Evolutionary conservation across 2,113 vertebrate genomes (phyloP), one percentile per base, ranked within the genome.

Genomic region (Oryzias melastigma): DNA sequence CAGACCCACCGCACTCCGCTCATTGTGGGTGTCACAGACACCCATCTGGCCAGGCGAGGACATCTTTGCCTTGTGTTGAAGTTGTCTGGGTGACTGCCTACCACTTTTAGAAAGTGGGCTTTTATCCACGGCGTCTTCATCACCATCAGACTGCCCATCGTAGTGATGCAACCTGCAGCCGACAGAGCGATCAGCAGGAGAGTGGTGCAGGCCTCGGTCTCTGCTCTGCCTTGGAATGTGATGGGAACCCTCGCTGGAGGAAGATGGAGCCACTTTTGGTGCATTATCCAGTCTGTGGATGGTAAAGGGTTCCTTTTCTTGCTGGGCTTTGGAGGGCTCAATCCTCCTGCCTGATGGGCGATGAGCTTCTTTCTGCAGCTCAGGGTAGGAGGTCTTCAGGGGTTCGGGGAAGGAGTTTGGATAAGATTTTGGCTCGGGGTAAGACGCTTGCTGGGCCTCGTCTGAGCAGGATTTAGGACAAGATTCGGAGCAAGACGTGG

Each of bases 111-210:
- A 90, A 65, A 93, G 91, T 77, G 94, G 94, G 74, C 93, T 95
- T 57, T 94, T 93, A 67, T 93, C 91, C 41, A 91, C 92, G 60
- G 92, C 91, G 71, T 94, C 92, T 1, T 91, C 93, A 77, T 98
- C 96, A 2, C 94, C 93, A 0, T 96, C 97, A 0, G 97, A 98
- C 29, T 95, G 91, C 13, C 94, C 96, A 13, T 98, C 94, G 0
- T 98, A 98, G 76, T 96, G 95, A 81, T 92, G 91, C 41, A 92
- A 73, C 20, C 91, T 75, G 68, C 86, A 90, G 69, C 91, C 90
- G 0, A 92, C 86, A 0, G 84, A 90, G 58, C 74, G 77, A 44
- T 69, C 71, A 7, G 56, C 60, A 46, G 83, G 77, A 35, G 70
- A 29, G 27, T 51, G 82, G n/a, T 57, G 76, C 0, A 62, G 52